Conservation (phyloP, 1,140 invertebrate genomes). For the Drosophila simulans region DNA sequence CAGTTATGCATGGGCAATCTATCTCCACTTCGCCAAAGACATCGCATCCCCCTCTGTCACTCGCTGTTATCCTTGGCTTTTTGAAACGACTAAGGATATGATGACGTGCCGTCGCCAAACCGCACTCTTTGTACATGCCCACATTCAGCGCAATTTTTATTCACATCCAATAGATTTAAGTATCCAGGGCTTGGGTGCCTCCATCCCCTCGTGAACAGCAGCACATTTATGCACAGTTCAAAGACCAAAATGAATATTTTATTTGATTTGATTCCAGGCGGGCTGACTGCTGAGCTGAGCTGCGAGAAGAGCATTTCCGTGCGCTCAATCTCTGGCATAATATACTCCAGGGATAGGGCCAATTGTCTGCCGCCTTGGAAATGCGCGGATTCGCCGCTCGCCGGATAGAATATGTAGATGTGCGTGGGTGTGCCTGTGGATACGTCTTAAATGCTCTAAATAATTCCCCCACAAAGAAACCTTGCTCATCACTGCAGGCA, state of each 20-base stretch:
- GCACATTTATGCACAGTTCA: slow-evolving; percentile 81
- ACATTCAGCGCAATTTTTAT: slow-evolving; percentile 27
- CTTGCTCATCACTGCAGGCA: too few relatives aligned
- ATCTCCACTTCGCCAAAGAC: not conserved
- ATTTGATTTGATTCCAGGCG: slow-evolving; percentile 72
- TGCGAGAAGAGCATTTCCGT: slow-evolving; percentile 78
- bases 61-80: slow-evolving; percentile 4
- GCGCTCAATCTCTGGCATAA: slow-evolving; percentile 66
- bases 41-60: not conserved
- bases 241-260: slow-evolving; percentile 82
- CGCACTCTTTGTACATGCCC: slow-evolving; percentile 37
- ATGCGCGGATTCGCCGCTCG: slow-evolving; percentile 21
- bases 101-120: slow-evolving; percentile 68
- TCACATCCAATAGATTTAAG: slow-evolving; percentile 23
- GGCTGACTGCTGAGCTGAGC: slow-evolving; percentile 40
- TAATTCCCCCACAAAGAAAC: not conserved
- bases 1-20: slow-evolving; percentile 41
- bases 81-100: slow-evolving; percentile 31
- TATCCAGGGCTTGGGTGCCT: slow-evolving; percentile 32
- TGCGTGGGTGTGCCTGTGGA: slow-evolving; percentile 5
- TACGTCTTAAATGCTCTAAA: slow-evolving; percentile 15
- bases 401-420: slow-evolving; percentile 45
- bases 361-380: slow-evolving; percentile 59
- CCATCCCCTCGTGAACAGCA: slow-evolving; percentile 10
- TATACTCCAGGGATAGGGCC: slow-evolving; percentile 71